phyloP scores from a whole-genome alignment of 2,888 invertebrate genomes.

The Torymus tubicola region DNA sequence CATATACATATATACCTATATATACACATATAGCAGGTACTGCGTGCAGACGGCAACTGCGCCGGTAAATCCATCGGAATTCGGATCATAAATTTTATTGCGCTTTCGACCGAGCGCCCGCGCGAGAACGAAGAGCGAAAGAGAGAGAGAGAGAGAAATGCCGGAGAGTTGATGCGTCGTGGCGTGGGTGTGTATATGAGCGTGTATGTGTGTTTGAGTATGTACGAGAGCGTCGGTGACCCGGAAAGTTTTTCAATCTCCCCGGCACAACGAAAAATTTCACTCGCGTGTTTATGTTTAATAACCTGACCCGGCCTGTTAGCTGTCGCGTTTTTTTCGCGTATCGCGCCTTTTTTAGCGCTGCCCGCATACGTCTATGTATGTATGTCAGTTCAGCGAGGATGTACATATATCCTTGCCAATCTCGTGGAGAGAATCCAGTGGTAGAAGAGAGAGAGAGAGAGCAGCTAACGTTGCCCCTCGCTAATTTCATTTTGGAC shows the following conservation, averaged over 20 bases:
- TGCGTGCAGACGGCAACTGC: conserved; percentile 12
- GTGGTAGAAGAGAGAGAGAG: not conserved
- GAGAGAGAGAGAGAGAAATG: not conserved
- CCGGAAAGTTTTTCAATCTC: conserved; percentile 60
- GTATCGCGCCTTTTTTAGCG: too few relatives aligned
- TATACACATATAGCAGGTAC: too few relatives aligned
- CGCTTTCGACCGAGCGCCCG: conserved; percentile 46
- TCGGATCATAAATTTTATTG: conserved; percentile 60
- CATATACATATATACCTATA: too few relatives aligned
- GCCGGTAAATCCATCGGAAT: conserved; percentile 61
- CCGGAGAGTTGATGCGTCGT: too few relatives aligned
- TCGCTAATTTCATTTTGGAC: conserved; percentile 31
- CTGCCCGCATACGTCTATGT: too few relatives aligned
- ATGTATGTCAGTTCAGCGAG: not conserved
- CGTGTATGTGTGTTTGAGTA: too few relatives aligned
- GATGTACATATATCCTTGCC: not conserved
- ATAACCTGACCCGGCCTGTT: conserved; percentile 44
- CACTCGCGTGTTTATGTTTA: conserved; percentile 54
- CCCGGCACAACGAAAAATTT: conserved; percentile 52
- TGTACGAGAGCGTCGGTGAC: conserved; percentile 45
- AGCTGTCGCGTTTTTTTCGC: conserved; percentile 21
- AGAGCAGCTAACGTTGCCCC: not conserved
- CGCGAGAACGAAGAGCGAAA: conserved; percentile 4
- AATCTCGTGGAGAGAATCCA: not conserved
- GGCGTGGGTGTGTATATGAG: too few relatives aligned